Evolutionary conservation across 2,113 vertebrate genomes (phyloP), one percentile per base, ranked within the genome.

Genomic region (Lonchura striata): DNA sequence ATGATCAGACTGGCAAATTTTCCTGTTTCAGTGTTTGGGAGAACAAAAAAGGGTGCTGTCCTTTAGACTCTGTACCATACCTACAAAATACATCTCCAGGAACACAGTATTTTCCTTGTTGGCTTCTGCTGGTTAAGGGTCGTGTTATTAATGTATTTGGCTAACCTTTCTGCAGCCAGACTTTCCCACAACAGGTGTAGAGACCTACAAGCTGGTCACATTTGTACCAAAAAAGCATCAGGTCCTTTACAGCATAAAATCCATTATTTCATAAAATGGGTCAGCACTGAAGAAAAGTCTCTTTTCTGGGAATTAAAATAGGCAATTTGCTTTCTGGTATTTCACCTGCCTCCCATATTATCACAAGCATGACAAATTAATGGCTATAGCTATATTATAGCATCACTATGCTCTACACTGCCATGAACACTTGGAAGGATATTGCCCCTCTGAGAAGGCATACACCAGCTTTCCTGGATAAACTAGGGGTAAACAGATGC

Each of bases 371-470:
- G 33, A 53, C 50, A 92, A 91, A 80, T 22, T 64, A 85, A 92
- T 72, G 21, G 39, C 9, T 23, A 31, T 69, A 90, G 39, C 35
- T 37, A 15, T 3, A 4, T 78, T 83, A 56, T 8, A 93, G 59
- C 23, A 80, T 37, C 54, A 88, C 66, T 85, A 69, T 71, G 94
- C 90, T 94, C 77, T 42, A 77, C 68, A 90, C 64, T 94, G 87
- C 95, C 66, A 65, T 90, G 94, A 97, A 96, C 88, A 96, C 63
- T 69, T 1, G 0, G 33, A 80, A 88, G 91, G 79, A 35, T 61
- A 92, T 63, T 97, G 92, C 70, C 92, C 54, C 80, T 93, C 63
- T 70, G 72, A 94, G 88, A 93, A 93, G 79, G 54, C 42, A 35
- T 30, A 33, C 41, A 46, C 12, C 18, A 33, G 63, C 28, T 65